Conservation (phyloP, 92 coral and sea anemone species). For the Metridium senile region DNA sequence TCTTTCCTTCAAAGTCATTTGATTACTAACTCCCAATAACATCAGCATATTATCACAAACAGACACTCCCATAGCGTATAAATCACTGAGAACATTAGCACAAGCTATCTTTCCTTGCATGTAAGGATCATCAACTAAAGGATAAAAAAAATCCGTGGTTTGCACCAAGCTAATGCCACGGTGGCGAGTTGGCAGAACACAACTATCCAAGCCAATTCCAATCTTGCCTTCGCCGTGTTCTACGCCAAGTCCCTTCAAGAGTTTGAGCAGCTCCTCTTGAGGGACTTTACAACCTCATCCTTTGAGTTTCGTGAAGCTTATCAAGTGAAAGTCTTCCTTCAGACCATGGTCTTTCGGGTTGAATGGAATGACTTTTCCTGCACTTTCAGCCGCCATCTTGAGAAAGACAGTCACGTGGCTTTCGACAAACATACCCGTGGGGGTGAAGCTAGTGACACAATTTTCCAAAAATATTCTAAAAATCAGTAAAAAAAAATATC, state of each 20-base stretch:
- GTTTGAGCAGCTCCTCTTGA: conserved; percentile 99
- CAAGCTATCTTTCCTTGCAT: conserved; percentile 98
- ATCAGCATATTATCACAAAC: conserved; percentile 95
- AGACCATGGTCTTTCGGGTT: conserved; percentile 83
- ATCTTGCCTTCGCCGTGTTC: conserved; percentile 91
- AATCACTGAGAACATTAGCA: conserved; percentile 98
- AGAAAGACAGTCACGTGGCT: conserved; percentile 10
- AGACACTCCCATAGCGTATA: conserved; percentile 97
- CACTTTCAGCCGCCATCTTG: conserved; percentile 63
- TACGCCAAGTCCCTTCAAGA: conserved; percentile 95
- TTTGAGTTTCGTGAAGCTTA: conserved; percentile 92
- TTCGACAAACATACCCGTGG: not conserved
- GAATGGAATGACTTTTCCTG: conserved; percentile 32
- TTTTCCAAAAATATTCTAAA: too few species aligned
- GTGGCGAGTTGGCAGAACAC: conserved; percentile 96
- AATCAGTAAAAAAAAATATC: too few species aligned
- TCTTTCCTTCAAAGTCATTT: conserved; percentile 84
- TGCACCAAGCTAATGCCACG: conserved; percentile 87
- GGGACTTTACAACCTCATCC: conserved; percentile 99
- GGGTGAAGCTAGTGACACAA: too few species aligned
- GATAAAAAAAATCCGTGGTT: conserved; percentile 98
- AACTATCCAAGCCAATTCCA: conserved; percentile 93
- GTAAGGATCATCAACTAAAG: conserved; percentile 95
- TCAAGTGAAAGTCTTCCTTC: conserved; percentile 80
- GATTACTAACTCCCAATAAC: conserved; percentile 91